phyloP scores from a whole-genome alignment of 2,113 vertebrate genomes.

The Callionymus lyra region DNA sequence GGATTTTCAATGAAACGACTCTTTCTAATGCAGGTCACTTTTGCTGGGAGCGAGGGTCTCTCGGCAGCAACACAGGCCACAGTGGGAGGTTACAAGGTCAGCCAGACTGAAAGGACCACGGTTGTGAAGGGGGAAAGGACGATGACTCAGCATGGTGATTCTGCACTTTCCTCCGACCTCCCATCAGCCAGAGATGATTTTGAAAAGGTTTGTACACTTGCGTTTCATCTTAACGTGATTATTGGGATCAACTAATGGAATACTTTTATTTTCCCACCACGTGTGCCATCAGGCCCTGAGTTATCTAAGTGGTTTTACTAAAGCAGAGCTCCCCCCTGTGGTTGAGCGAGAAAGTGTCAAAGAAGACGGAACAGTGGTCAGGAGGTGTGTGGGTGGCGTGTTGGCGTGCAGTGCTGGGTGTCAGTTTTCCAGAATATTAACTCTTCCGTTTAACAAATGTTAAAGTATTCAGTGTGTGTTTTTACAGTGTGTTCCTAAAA shows the following conservation, averaged over 20 bases:
- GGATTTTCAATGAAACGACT: background rate
- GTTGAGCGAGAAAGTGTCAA: slow-evolving; percentile 74
- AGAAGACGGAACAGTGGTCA: slow-evolving; percentile 81
- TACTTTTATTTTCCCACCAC: slow-evolving; percentile 1
- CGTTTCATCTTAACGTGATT: background rate
- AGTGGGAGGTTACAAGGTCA: slow-evolving; percentile 70
- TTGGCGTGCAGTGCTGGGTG: slow-evolving; percentile 2
- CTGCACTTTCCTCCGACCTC: slow-evolving; percentile 74
- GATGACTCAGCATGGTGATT: slow-evolving; percentile 75
- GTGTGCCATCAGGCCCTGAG: slow-evolving; percentile 67
- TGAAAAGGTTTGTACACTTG: slow-evolving; percentile 72
- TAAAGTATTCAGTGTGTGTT: slow-evolving; percentile 2
- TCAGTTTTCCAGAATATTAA: slow-evolving; percentile 5
- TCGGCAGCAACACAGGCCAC: slow-evolving; percentile 68
- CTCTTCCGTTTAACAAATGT: no score
- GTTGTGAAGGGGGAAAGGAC: slow-evolving; percentile 73
- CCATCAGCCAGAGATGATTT: slow-evolving; percentile 84
- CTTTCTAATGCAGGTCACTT: slow-evolving; percentile 67
- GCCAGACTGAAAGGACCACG: slow-evolving; percentile 71
- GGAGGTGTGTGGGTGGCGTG: slow-evolving; percentile 75
- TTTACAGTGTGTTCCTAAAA: background rate
- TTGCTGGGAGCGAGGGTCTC: slow-evolving; percentile 66
- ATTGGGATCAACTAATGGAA: background rate
- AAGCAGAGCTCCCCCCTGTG: slow-evolving; percentile 71
- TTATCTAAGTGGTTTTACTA: slow-evolving; percentile 70